Base-by-base conservation (phyloP, 1,140 invertebrate species). In the Magallana ariakensis region DNA sequence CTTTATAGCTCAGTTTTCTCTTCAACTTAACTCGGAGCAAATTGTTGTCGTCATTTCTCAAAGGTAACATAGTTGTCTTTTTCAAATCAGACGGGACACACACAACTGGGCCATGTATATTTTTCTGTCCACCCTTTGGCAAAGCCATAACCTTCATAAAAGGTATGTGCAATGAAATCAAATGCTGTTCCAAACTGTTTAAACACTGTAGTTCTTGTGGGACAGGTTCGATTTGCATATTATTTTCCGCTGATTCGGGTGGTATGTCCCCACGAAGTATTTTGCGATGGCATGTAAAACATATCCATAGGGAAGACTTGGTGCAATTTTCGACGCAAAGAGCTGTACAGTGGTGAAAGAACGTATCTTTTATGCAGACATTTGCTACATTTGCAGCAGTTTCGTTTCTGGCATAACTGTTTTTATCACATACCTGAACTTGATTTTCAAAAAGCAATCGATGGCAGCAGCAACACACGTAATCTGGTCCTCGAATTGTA, bases 1-100 rank as follows among this genome's bases (percentile, higher is more conserved):
- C 86, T 58, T 87, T 87, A n/a, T 87, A 87, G 9, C 11, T 53
- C 1, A 87, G 55, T 54, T 87, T 87, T 81, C 87, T 84, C 54
- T 87, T 87, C 26, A 87, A 22, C 53, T 87, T 87, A 7, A 87
- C 87, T 62, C n/a, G 19, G n/a, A 87, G 10, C 60, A 82, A 54
- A 8, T 33, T 55, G 62, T 80, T 55, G 57, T 87, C 70, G 22
- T 84, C 58, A 81, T 85, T 80, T 56, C 22, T 55, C 19, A 66
- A 60, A 81, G 83, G 83, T 58, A 85, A 80, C 19, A 15, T 84
- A 22, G 82, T 22, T 57, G 56, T 46, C 58, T 53, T 56, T 13
- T 80, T 85, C 19, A 85, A 53, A 33, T 85, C 66, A 13, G 84
- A 33, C 15, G 84, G 84, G 5, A 85, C 84, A 85, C 84, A 70